Conservation (phyloP, 2,888 invertebrate species). For the Netelia fuscicornis region DNA sequence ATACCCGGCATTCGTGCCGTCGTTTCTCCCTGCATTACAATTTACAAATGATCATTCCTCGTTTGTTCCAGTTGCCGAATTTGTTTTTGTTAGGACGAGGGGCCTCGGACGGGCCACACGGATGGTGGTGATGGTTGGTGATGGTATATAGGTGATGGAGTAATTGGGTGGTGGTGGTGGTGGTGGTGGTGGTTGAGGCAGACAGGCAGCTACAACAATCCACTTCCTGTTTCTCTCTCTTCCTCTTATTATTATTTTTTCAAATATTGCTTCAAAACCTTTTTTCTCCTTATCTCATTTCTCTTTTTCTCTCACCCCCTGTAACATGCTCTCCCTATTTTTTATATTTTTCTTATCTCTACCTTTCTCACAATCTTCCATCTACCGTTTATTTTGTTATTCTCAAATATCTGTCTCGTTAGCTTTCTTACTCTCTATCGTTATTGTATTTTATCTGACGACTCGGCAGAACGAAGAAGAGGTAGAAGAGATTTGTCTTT, state of each 20-base stretch:
- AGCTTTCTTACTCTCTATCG: not conserved
- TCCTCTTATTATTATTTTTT: not conserved
- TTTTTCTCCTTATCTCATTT: not conserved
- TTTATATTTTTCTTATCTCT: constrained; percentile 2
- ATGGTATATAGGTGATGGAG: constrained; percentile 56
- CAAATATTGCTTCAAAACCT: not conserved
- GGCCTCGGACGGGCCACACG: constrained; percentile 28
- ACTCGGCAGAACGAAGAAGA: not conserved
- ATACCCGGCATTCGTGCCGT: constrained; percentile 85
- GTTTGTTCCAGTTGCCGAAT: constrained; percentile 16
- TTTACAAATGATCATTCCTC: constrained; percentile 73
- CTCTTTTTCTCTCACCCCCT: constrained; percentile 24
- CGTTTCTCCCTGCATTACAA: constrained; percentile 82
- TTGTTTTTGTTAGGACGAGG: constrained; percentile 50
- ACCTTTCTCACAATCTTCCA: not conserved
- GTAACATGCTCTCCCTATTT: constrained; percentile 31
- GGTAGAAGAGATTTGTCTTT: not conserved
- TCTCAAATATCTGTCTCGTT: constrained; percentile 40
- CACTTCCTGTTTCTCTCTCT: constrained; percentile 53
- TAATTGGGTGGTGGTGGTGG: constrained; percentile 45
- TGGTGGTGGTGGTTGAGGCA: constrained; percentile 43
- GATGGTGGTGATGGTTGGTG: constrained; percentile 46
- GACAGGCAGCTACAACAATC: constrained; percentile 61
- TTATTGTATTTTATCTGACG: not conserved
- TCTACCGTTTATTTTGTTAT: not conserved